Base-by-base conservation (phyloP, 1,140 invertebrate genomes). In the Monochamus saltuarius region DNA sequence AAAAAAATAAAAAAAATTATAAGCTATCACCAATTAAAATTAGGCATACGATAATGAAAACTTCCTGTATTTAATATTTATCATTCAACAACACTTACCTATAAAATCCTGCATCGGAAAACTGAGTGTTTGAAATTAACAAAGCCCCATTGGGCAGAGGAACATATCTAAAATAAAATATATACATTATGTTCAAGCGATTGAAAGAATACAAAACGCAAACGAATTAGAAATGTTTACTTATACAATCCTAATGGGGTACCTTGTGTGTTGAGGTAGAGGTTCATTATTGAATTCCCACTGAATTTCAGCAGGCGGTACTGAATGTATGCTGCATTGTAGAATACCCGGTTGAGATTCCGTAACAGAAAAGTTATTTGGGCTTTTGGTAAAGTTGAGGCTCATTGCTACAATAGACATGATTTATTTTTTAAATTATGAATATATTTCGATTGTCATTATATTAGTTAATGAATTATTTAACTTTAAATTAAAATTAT, bases 121-220 rank as follows among this genome's bases (percentile, higher is more conserved):
- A 57, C 62, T 65, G 64, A 59, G 67, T 69, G 56, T 66, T 67
- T 63, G 61, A 65, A 63, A 75, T 71, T 69, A 75, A 66, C 59
- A 75, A 63, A 58, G 66, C 62, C 66, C 73, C 73, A 61, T 66
- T 58, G 58, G 73, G 69, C 58, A 73, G 70, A 72, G 72, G 73
- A 73, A 75, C 73, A 73, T 73, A 75, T 72, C 73, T 75, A 60
- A 39, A 72, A 73, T 7, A 61, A 43, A 59, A 54, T 13, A 54
- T 29, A 29, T 29, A n/a, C n/a, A n/a, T n/a, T n/a, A n/a, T n/a
- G n/a, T n/a, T n/a, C n/a, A n/a, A n/a, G n/a, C n/a, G n/a, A n/a
- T n/a, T n/a, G n/a, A n/a, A n/a, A n/a, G n/a, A n/a, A n/a, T n/a
- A n/a, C n/a, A n/a, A n/a, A n/a, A n/a, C n/a, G 22, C 22, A 29